phyloP scores from a whole-genome alignment of 2,888 invertebrate species.

The Entomobrya proxima region DNA sequence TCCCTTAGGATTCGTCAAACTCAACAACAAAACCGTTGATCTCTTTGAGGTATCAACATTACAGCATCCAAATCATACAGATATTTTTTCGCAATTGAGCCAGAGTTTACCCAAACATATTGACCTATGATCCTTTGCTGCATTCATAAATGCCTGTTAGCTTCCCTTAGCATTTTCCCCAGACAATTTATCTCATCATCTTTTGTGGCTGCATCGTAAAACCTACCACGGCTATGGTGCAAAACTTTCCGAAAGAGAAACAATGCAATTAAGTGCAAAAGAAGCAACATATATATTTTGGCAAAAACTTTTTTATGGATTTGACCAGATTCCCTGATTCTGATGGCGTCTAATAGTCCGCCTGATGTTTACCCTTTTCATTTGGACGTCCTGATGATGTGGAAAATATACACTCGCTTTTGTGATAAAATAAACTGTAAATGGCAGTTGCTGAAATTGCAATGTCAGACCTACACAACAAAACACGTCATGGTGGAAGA shows the following conservation, averaged over 20 bases:
- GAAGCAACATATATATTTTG: not conserved
- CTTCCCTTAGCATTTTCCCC: not conserved
- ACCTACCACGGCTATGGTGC: not conserved
- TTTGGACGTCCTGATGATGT: not conserved
- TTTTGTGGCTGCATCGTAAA: not conserved
- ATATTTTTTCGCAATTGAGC: not conserved
- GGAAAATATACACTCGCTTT: not conserved
- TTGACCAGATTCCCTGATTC: not conserved
- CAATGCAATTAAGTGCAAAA: not conserved
- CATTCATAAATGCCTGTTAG: not conserved
- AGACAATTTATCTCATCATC: not conserved
- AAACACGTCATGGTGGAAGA: conserved; percentile 12
- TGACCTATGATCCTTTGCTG: not conserved
- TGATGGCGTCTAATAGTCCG: not conserved
- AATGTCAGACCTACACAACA: conserved; percentile 13
- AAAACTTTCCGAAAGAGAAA: not conserved
- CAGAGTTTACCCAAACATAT: not conserved
- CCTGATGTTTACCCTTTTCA: not conserved
- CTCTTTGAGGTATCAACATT: not conserved
- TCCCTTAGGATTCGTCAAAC: not conserved
- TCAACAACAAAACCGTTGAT: not conserved
- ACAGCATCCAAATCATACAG: no score
- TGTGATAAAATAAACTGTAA: not conserved
- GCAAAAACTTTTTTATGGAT: not conserved
- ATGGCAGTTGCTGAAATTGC: conserved; percentile 33